Evolutionary conservation across 2,113 vertebrate species (phyloP).

Genomic region (Notothenia coriiceps): DNA sequence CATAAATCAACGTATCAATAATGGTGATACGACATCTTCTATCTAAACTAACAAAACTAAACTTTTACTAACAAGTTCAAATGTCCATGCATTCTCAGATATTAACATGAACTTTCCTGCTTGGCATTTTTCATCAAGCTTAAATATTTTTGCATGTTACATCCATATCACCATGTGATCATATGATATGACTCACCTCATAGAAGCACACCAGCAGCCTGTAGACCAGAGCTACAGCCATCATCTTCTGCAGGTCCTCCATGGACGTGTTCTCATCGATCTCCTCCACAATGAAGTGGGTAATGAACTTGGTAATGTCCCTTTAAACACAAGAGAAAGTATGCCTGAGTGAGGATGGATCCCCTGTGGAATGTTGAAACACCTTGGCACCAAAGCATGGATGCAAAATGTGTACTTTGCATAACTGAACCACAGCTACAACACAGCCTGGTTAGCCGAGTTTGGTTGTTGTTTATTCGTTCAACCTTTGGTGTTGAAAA

Average conservation of each 20-base stretch:
- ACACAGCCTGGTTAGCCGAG: neutral
- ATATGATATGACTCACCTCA: slow-evolving; percentile 85
- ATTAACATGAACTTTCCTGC: no score
- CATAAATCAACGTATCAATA: neutral
- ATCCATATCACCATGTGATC: no score
- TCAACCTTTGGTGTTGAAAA: neutral
- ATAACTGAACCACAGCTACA: neutral
- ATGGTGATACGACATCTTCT: no score
- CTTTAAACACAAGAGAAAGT: slow-evolving; percentile 78
- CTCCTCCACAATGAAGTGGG: slow-evolving; percentile 97
- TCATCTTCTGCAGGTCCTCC: slow-evolving; percentile 98
- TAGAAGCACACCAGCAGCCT: slow-evolving; percentile 94
- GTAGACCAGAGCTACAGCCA: slow-evolving; percentile 95
- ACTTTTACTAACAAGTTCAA: no score
- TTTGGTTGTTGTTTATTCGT: neutral
- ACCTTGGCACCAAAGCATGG: neutral
- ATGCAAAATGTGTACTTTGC: neutral
- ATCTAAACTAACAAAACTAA: no score
- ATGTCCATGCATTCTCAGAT: no score
- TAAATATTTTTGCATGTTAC: no score
- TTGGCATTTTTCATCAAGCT: no score
- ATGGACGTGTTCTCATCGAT: slow-evolving; percentile 96
- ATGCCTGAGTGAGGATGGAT: neutral
- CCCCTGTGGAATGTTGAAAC: no score
- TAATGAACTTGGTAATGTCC: slow-evolving; percentile 95